Percentiles rank a stretch among this genome's conserved stretches.
Evolutionary conservation across 2,113 vertebrate species (phyloP).

Genomic region (Arizona elegans): DNA sequence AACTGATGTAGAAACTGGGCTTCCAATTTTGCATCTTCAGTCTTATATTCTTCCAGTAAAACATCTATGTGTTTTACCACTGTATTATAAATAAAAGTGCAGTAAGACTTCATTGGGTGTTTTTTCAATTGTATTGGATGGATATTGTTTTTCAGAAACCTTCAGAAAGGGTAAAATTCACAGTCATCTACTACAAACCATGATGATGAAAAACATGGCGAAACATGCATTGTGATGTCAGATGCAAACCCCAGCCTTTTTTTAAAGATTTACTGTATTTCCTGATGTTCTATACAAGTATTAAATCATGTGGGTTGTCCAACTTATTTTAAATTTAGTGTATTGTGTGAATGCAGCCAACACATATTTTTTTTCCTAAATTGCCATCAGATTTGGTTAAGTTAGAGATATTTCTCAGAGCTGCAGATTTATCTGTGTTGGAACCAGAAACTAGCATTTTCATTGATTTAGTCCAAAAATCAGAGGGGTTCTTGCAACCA

Average conservation of each 20-base stretch:
- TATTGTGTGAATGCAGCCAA: neutral
- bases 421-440: neutral
- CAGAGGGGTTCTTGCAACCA: neutral
- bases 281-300: neutral
- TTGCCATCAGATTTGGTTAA: neutral
- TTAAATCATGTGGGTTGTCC: neutral
- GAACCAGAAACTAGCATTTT: neutral
- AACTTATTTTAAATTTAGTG: neutral
- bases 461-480: neutral
- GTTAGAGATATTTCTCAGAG: neutral
- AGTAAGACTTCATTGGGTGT: neutral
- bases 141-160: neutral
- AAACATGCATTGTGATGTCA: neutral
- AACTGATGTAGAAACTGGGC: conserved; percentile 29
- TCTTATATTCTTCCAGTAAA: neutral
- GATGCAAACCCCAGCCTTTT: neutral
- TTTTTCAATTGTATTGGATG: neutral
- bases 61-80: neutral
- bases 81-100: neutral
- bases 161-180: neutral
- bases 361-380: neutral
- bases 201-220: neutral
- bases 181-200: neutral
- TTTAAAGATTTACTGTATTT: neutral
- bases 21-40: conserved; percentile 28